A percentile compares a stretch with the other conserved stretches of the same genome.
These are phyloP conservation scores for Entomobrya proxima DNA, from an alignment of 2,888 invertebrate species.

Conservation along the genomic window DNA sequence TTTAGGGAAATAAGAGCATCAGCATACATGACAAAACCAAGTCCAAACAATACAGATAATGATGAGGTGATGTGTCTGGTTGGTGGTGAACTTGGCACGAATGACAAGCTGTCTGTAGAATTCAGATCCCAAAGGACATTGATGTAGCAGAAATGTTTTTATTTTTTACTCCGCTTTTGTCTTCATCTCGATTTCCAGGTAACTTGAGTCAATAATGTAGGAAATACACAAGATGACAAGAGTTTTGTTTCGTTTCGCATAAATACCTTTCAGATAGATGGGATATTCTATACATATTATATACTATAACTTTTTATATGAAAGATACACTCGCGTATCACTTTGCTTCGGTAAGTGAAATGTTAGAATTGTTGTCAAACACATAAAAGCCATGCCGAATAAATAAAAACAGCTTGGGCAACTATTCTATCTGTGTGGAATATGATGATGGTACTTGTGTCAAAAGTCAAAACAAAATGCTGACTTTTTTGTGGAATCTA, in stretches of 20 bases:
- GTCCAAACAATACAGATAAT: neutral
- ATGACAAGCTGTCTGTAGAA: neutral
- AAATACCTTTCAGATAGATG: too few relatives aligned
- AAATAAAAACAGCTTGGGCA: too few relatives aligned
- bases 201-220: constrained; percentile 41
- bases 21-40: constrained; percentile 16
- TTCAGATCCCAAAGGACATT: neutral
- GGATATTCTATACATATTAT: too few relatives aligned
- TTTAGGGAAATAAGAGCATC: neutral
- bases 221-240: constrained; percentile 34
- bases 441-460: too few relatives aligned
- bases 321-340: too few relatives aligned
- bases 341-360: too few relatives aligned
- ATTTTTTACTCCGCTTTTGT: constrained; percentile 9
- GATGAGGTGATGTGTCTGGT: neutral
- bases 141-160: neutral
- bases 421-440: too few relatives aligned
- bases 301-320: too few relatives aligned
- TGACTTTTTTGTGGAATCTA: too few relatives aligned
- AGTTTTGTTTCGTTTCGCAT: neutral
- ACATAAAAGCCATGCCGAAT: too few relatives aligned
- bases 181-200: constrained; percentile 54
- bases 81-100: neutral
- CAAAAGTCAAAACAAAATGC: too few relatives aligned
- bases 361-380: too few relatives aligned